Evolutionary conservation across 2,888 invertebrate species (phyloP), one percentile per base, ranked within the genome.

Genomic region (Ephialtes manifestator): DNA sequence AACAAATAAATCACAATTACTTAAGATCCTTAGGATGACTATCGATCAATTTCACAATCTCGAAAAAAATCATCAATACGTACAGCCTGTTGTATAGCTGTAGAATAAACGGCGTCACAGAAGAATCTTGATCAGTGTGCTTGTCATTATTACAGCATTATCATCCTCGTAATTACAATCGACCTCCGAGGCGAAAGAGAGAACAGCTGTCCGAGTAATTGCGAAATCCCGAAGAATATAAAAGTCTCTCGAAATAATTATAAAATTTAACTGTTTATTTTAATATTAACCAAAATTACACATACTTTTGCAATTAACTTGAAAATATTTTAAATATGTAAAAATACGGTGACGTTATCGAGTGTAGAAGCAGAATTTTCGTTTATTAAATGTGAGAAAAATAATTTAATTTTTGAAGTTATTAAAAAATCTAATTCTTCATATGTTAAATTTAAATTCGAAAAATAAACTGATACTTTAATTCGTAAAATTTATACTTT

Each of bases 151-250:
- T 60, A 60, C 48, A 51, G 31, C 60, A 79, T 51, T 20, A 28
- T 24, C 51, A 79, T 71, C 71, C 24, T 63, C 53, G 60, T 79
- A 31, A 78, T 70, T 71, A 71, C 43, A 24, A 35, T 72, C 13
- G 72, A 65, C 72, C 65, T 72, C 43, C 43, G 31, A 46, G 65
- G 55, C 8, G n/a, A 43, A 80, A 31, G 65, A 43, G 72, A 28
- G 46, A 72, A 39, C 63, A 24, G n/a, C 43, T 15, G 31, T 35
- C 20, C 39, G 46, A 24, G 39, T 65, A 72, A 72, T 72, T 70
- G 46, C 58, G 15, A 79, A 79, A 65, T 63, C 18, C 35, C 39
- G 43, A 72, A 53, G 63, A 39, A 39, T 63, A 13, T 0, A 63
- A 18, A 63, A 8, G 10, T 8, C 39, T 10, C 31, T 63, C n/a